Base-by-base conservation (phyloP, 2,888 invertebrate species). In the Itoplectis maculator region DNA sequence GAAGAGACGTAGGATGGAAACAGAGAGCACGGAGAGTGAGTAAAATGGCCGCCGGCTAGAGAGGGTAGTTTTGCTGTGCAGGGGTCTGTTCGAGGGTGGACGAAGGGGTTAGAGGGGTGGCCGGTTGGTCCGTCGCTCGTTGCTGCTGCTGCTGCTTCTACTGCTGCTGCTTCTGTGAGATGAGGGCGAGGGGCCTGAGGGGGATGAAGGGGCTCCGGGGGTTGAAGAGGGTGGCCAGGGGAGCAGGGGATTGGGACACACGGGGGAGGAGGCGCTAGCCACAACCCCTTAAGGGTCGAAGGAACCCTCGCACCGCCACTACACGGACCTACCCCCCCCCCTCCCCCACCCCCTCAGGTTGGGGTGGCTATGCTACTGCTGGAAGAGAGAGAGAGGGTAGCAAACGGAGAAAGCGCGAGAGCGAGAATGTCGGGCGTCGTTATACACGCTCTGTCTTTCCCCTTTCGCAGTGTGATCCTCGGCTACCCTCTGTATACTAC, bases 271-370 rank as follows among this genome's bases (percentile, higher is more conserved):
- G 89, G 87, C 88, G 92, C 90, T 92, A 92, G 92, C 92, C 92
- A 92, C 92, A 92, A 92, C 92, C 92, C 92, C 92, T 92, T 92
- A 92, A 92, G 92, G 92, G 92, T 92, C 92, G 92, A 91, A 89
- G 91, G 90, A 90, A 92, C 92, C 92, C 91, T 92, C 90, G 90
- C 92, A 89, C 89, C 87, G 90, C 91, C 87, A 90, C 91, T 87
- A 90, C 91, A 89, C 87, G 86, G 88, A 88, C 29, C 29, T 29
- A 29, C 29, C 88, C 61, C 79, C 35, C 88, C 61, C 72, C n/a
- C 68, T 51, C 18, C 68, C 11, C 74, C 75, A 82, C 79, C 72
- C 29, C 29, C 29, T 5, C 29, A 29, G 29, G 29, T 29, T 29
- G 29, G 29, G 2, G 29, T 5, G 29, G 29, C 29, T 29, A 3